Evolutionary conservation across 2,797 vertebrate genomes (phyloP), one percentile per base, ranked within the genome.

Genomic region (Acomys russatus): DNA sequence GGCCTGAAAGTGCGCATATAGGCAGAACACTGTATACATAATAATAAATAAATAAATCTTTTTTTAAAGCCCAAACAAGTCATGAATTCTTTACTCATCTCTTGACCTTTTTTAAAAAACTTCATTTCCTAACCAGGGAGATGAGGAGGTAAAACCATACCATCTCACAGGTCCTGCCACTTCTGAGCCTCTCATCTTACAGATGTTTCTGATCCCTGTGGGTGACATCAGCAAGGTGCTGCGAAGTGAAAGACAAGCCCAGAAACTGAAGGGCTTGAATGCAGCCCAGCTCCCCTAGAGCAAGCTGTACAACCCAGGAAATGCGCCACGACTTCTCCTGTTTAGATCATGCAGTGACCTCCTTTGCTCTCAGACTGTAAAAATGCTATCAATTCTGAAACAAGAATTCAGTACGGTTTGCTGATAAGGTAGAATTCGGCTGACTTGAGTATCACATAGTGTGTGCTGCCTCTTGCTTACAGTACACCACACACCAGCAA

Each of bases 331-430:
- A 12, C 23, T 74, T 79, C 12, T 35, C 54, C 17, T 94, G 44
- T 90, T 64, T 91, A 20, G 20, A 38, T 89, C 35, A 91, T 38
- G 22, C 89, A 61, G 22, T n/a, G 23, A 70, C 14, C 30, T 85
- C 2, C 9, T 51, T 82, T 93, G 30, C 56, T 92, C 56, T 90
- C 51, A 92, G 68, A 73, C 83, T 94, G 59, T 94, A 71, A 71
- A 92, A 94, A 85, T 84, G 23, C 77, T 92, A 88, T 74, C 79
- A 23, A 88, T 63, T 77, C 93, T 87, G 9, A 73, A 94, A 87
- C 84, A 35, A 93, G 77, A 86, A 5, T 38, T n/a, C 64, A 73
- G 22, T 23, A n/a, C 56, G 51, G 20, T 59, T 93, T 38, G 12
- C 49, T 78, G n/a, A 70, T 94, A 56, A 95, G 33, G 28, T 61